Percentiles rank a stretch among this genome's conserved stretches.
These are phyloP conservation scores for Hippocampus kuda DNA, from an alignment of 2,797 vertebrate genomes.

Conservation along the genomic window DNA sequence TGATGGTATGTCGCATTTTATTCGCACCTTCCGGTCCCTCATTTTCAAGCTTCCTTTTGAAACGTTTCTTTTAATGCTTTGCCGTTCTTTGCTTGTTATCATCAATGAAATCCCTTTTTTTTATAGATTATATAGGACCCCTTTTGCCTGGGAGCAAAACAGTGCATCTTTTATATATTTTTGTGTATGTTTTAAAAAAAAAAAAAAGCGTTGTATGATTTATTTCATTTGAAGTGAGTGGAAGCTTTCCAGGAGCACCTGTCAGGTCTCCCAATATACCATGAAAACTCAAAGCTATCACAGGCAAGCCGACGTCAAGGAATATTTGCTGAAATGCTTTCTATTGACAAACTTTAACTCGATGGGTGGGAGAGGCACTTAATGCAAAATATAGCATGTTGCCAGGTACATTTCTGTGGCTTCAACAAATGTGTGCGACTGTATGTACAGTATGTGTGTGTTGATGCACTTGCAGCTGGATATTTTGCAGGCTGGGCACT, in stretches of 20 bases:
- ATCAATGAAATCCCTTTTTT: no score
- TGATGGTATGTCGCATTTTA: no score
- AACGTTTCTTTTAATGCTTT: no score
- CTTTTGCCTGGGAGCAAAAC: neutral
- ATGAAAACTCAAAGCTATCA: slow-evolving; percentile 25
- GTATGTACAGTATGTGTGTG: slow-evolving; percentile 14
- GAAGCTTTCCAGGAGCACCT: slow-evolving; percentile 30
- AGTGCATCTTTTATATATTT: neutral
- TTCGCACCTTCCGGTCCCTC: no score
- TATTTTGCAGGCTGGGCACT: slow-evolving; percentile 48
- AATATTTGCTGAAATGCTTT: slow-evolving; percentile 52
- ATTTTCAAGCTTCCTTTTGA: no score
- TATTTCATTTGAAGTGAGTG: slow-evolving; percentile 29
- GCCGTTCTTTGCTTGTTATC: no score
- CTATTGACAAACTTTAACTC: slow-evolving; percentile 64
- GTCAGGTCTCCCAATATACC: slow-evolving; percentile 22
- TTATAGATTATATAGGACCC: neutral
- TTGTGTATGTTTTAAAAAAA: neutral
- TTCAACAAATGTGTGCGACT: slow-evolving; percentile 23
- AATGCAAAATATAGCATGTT: slow-evolving; percentile 49
- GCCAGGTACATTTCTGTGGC: slow-evolving; percentile 60
- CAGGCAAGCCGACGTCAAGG: slow-evolving; percentile 29
- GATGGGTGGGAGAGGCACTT: slow-evolving; percentile 50
- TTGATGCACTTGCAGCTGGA: slow-evolving; percentile 50
- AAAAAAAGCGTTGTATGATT: slow-evolving; percentile 20